Conservation (phyloP, 92 coral and sea anemone species). For the Epizoanthus rinbou region DNA sequence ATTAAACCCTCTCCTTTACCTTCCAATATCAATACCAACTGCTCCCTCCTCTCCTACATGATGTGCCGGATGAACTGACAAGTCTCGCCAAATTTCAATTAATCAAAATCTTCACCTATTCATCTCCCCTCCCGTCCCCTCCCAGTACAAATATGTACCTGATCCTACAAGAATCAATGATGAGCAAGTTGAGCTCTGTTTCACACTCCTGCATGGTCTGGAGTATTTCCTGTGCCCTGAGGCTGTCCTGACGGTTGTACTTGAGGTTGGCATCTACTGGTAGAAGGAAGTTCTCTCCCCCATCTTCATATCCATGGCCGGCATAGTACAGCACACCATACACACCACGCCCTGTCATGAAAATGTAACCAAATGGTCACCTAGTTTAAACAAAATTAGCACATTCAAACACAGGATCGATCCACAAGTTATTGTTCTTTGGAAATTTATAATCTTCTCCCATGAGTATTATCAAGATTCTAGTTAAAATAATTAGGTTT, state of each 20-base stretch:
- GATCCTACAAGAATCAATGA: constrained; percentile 92
- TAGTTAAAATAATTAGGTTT: background rate
- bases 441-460: background rate
- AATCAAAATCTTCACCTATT: background rate
- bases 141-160: constrained; percentile 46
- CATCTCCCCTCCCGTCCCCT: background rate
- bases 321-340: constrained; percentile 95
- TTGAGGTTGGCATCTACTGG: constrained; percentile 83
- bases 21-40: no score
- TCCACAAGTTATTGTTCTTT: background rate
- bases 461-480: background rate
- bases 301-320: constrained; percentile 97
- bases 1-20: no score
- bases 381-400: background rate
- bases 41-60: no score
- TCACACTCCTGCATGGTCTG: constrained; percentile 91
- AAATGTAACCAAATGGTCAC: background rate
- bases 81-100: background rate
- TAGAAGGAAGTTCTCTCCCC: constrained; percentile 88
- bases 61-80: no score
- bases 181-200: constrained; percentile 81
- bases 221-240: constrained; percentile 93
- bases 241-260: constrained; percentile 82
- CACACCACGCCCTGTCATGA: constrained; percentile 73
- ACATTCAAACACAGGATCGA: background rate